Conservation (phyloP, 2,888 invertebrate genomes). For the Agrilus cyanescens region DNA sequence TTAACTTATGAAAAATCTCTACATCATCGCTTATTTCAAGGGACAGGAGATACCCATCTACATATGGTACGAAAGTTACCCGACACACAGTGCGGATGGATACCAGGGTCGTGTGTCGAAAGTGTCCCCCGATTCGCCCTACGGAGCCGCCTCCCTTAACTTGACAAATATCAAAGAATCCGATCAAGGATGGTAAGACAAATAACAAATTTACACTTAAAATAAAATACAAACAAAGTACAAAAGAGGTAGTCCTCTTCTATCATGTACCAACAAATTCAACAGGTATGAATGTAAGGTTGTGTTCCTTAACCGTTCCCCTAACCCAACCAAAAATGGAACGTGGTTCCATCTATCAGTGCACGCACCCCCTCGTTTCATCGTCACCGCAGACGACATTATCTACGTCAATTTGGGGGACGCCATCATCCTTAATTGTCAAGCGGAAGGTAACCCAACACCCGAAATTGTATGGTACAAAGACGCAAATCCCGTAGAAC, state of each 20-base stretch:
- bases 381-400: constrained; percentile 89
- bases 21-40: constrained; percentile 34
- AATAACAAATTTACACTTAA: background rate
- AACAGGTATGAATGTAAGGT: constrained; percentile 47
- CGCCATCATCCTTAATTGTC: constrained; percentile 91
- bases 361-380: constrained; percentile 91
- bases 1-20: too few relatives aligned
- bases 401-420: constrained; percentile 95
- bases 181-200: constrained; percentile 93
- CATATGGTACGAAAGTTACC: constrained; percentile 97
- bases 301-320: constrained; percentile 89
- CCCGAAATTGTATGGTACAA: constrained; percentile 96
- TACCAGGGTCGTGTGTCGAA: constrained; percentile 87
- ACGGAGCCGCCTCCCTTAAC: constrained; percentile 89
- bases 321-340: constrained; percentile 85
- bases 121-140: constrained; percentile 76
- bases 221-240: too few relatives aligned
- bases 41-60: constrained; percentile 94
- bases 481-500: constrained; percentile 83
- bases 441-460: constrained; percentile 90
- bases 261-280: background rate
- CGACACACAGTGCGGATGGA: constrained; percentile 89
- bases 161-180: constrained; percentile 86
- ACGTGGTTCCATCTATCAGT: constrained; percentile 98
- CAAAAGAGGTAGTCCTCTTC: background rate